These are phyloP conservation scores for Cyanoderma ruficeps DNA, from an alignment of 2,113 vertebrate species.

Conservation along the genomic window DNA sequence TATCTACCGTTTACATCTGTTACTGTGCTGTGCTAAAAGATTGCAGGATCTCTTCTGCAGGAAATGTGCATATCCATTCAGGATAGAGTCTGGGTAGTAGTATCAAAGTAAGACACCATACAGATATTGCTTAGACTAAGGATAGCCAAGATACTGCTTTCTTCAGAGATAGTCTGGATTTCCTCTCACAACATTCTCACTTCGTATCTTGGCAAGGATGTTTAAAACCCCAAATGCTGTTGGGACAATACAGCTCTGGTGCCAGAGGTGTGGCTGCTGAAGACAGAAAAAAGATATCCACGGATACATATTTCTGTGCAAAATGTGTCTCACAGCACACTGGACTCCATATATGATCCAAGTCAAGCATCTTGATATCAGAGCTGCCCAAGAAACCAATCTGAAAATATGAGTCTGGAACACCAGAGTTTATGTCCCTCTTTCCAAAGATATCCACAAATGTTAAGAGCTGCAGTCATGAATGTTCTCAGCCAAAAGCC, in stretches of 20 bases:
- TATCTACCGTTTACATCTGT: not conserved
- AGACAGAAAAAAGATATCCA: not conserved
- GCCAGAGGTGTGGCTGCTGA: not conserved
- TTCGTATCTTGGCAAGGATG: not conserved
- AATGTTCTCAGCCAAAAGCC: not conserved
- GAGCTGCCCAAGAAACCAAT: not conserved
- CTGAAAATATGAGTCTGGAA: not conserved
- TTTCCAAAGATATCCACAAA: not conserved
- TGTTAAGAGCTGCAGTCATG: not conserved
- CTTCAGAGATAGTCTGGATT: not conserved
- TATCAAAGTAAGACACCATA: not conserved
- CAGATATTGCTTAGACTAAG: not conserved
- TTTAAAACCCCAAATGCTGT: not conserved
- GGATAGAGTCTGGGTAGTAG: not conserved
- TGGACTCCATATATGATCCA: not conserved
- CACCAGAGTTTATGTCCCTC: not conserved
- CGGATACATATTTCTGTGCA: not conserved
- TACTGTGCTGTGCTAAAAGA: not conserved
- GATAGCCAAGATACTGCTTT: not conserved
- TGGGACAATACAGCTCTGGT: not conserved
- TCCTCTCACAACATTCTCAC: not conserved
- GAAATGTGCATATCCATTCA: not conserved
- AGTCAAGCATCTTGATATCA: not conserved
- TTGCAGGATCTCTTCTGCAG: not conserved
- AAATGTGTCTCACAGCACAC: not conserved